Evolutionary conservation across 2,888 invertebrate genomes (phyloP).

Genomic region (Parnassius smintheus): DNA sequence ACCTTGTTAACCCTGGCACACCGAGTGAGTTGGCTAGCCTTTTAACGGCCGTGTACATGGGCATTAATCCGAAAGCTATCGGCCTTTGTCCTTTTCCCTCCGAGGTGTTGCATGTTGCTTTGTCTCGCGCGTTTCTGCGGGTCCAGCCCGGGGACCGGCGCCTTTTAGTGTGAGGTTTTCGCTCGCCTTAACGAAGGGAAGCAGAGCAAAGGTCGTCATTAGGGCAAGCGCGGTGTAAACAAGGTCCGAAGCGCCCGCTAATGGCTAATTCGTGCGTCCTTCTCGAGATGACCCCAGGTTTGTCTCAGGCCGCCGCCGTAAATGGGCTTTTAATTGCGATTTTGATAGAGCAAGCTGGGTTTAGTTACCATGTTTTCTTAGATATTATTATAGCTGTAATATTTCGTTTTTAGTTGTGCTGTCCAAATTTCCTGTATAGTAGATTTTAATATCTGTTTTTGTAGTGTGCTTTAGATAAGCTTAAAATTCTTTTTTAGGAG

Average conservation of each 20-base stretch:
- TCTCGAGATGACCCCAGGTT: constrained; percentile 76
- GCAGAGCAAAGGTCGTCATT: constrained; percentile 81
- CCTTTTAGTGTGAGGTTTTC: constrained; percentile 81
- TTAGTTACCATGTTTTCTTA: constrained; percentile 50
- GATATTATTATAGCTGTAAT: neutral
- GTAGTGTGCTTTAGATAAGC: too few relatives aligned
- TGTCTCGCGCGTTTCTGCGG: constrained; percentile 68
- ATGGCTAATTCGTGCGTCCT: constrained; percentile 81
- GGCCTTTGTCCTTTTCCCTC: constrained; percentile 70
- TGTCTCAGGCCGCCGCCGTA: constrained; percentile 66
- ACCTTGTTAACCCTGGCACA: constrained; percentile 80
- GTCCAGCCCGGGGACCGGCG: constrained; percentile 71
- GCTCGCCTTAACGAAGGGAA: constrained; percentile 82
- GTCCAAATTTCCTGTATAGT: too few relatives aligned
- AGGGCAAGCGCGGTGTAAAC: constrained; percentile 82
- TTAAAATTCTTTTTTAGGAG: too few relatives aligned
- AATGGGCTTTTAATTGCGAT: constrained; percentile 80
- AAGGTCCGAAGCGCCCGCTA: constrained; percentile 80
- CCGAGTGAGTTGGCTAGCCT: constrained; percentile 75
- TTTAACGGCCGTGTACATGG: constrained; percentile 79
- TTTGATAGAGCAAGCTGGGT: constrained; percentile 72
- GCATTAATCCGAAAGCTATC: constrained; percentile 80
- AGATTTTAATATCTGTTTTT: too few relatives aligned
- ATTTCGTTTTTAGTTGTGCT: too few relatives aligned
- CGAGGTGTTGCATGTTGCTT: constrained; percentile 47